Percentiles rank a stretch among this genome's conserved stretches.
phyloP scores from a whole-genome alignment of 2,113 vertebrate species.

The Thymallus thymallus region DNA sequence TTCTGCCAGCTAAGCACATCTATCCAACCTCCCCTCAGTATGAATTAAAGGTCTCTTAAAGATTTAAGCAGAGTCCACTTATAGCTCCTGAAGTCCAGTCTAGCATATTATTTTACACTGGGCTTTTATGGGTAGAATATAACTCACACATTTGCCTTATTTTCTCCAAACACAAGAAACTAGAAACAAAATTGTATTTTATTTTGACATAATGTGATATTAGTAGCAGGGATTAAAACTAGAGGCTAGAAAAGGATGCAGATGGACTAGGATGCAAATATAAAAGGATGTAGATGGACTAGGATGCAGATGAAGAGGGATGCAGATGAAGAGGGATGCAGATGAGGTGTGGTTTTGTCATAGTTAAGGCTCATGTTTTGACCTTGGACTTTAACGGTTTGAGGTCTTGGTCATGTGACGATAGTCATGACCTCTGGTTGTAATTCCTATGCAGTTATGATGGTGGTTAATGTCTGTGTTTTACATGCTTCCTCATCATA shows the following conservation, averaged over 20 bases:
- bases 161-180: background rate
- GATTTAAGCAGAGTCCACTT: conserved; percentile 40
- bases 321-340: no score
- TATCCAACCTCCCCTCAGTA: conserved; percentile 3
- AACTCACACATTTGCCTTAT: background rate
- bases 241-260: background rate
- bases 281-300: no score
- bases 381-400: background rate
- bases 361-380: background rate
- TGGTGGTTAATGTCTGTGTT: conserved; percentile 1
- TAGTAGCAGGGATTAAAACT: background rate
- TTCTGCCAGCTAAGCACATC: conserved; percentile 47
- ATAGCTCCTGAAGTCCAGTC: conserved; percentile 15
- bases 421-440: background rate
- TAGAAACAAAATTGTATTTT: background rate
- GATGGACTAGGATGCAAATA: no score
- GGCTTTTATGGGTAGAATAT: background rate
- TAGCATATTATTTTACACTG: background rate
- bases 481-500: conserved; percentile 6
- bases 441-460: background rate
- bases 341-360: no score
- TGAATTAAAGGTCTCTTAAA: conserved; percentile 51
- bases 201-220: background rate
- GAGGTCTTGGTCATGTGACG: background rate
- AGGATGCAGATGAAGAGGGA: no score